phyloP scores from a whole-genome alignment of 2,888 invertebrate species.

The Hirtodrosophila cameraria region DNA sequence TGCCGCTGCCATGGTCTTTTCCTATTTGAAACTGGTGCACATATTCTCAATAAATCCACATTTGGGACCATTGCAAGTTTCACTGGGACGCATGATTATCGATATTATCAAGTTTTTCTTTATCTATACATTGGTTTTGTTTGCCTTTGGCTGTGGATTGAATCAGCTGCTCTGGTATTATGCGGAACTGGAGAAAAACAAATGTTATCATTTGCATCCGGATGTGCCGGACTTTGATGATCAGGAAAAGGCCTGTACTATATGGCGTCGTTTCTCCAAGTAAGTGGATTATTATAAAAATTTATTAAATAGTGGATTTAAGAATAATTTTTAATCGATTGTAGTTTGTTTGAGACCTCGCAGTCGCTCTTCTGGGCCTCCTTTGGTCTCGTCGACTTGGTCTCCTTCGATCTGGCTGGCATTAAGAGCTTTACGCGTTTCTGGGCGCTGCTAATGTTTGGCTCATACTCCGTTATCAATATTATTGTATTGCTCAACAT shows the following conservation, averaged over 20 bases:
- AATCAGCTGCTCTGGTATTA: conserved; percentile 97
- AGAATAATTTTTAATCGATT: conserved; percentile 75
- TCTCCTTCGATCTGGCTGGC: conserved; percentile 96
- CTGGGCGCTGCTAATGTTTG: conserved; percentile 98
- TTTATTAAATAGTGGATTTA: neutral
- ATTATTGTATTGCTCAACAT: conserved; percentile 98
- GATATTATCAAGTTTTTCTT: conserved; percentile 98
- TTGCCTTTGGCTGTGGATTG: conserved; percentile 98
- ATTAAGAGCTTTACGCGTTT: conserved; percentile 98
- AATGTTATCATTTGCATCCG: conserved; percentile 90
- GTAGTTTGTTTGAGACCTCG: conserved; percentile 97
- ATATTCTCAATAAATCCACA: conserved; percentile 99
- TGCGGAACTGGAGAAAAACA: conserved; percentile 93
- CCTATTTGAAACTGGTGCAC: conserved; percentile 97
- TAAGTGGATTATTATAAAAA: conserved; percentile 82
- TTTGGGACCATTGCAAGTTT: conserved; percentile 96
- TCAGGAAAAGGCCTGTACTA: conserved; percentile 92
- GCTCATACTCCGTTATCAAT: conserved; percentile 98
- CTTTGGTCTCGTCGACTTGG: conserved; percentile 97
- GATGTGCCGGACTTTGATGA: conserved; percentile 93
- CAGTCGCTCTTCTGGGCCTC: conserved; percentile 99
- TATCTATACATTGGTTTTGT: conserved; percentile 95
- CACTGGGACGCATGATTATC: conserved; percentile 95
- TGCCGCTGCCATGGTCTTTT: conserved; percentile 98
- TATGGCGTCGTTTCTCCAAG: conserved; percentile 96